Conservation (phyloP, 2,888 invertebrate species). For the Pseudococcus viburni region DNA sequence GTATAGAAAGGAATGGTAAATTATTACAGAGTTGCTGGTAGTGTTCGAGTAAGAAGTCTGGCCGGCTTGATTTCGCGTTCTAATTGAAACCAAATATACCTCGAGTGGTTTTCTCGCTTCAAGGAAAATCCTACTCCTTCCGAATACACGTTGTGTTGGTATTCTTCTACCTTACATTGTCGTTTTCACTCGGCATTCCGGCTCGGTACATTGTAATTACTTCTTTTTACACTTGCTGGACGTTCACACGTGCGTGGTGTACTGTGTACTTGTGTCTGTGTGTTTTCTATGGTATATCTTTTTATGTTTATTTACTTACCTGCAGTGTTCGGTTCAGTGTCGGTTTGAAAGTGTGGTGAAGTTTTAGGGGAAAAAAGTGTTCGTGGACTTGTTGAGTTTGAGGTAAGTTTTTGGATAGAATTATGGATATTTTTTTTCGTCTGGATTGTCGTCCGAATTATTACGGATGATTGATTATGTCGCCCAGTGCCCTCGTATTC, state of each 20-base stretch:
- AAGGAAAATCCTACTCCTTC: constrained; percentile 23
- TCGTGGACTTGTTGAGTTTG: neutral
- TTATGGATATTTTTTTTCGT: neutral
- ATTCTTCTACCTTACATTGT: constrained; percentile 8
- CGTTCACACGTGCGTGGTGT: constrained; percentile 44
- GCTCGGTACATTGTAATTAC: constrained; percentile 38
- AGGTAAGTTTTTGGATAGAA: neutral
- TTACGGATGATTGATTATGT: neutral
- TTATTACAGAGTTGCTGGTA: neutral
- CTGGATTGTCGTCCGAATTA: neutral
- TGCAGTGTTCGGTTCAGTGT: neutral
- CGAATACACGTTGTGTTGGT: neutral
- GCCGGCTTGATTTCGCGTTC: neutral
- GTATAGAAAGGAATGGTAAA: constrained; percentile 7
- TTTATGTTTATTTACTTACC: neutral
- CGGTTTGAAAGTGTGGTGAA: neutral
- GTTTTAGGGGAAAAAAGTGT: neutral
- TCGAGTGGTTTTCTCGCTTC: constrained; percentile 1
- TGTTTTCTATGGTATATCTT: neutral
- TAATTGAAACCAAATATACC: constrained; percentile 4
- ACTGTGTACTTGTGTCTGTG: neutral
- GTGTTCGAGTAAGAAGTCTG: neutral
- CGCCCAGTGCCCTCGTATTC: neutral
- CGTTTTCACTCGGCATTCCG: constrained; percentile 27
- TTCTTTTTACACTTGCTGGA: constrained; percentile 13